Percentiles rank a stretch among this genome's conserved stretches.
phyloP scores from a whole-genome alignment of 1,140 invertebrate genomes.

The Plutomurus gul region DNA sequence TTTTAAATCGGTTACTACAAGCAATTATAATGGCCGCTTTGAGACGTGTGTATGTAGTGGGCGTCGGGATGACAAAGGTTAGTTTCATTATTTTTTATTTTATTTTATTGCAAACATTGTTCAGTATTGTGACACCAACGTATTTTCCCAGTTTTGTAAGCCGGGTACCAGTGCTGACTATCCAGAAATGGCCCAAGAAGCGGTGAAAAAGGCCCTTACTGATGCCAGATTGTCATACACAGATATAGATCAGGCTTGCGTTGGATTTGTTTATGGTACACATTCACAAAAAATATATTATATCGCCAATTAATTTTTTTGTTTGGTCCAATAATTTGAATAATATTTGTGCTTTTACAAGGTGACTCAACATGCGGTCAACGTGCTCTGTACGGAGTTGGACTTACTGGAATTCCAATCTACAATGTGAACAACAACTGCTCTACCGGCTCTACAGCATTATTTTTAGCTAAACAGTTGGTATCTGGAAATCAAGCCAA shows the following conservation, averaged over 20 bases:
- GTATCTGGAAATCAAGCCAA: slow-evolving; percentile 74
- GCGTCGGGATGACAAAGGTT: slow-evolving; percentile 96
- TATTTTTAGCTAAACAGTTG: slow-evolving; percentile 88
- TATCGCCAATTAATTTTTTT: neutral
- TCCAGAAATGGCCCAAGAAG: slow-evolving; percentile 91
- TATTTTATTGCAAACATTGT: neutral
- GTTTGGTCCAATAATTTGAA: neutral
- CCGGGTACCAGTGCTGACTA: slow-evolving; percentile 87
- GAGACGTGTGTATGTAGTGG: slow-evolving; percentile 82
- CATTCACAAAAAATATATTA: slow-evolving; percentile 17
- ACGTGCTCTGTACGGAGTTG: slow-evolving; percentile 89
- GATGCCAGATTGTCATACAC: slow-evolving; percentile 84
- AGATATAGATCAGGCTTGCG: slow-evolving; percentile 83
- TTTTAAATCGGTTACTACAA: neutral
- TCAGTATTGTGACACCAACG: neutral
- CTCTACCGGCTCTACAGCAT: slow-evolving; percentile 90
- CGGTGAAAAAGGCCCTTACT: slow-evolving; percentile 82
- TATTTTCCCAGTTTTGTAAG: slow-evolving; percentile 75
- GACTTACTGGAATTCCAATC: slow-evolving; percentile 95
- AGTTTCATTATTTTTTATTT: slow-evolving; percentile 57
- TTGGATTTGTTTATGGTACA: slow-evolving; percentile 91
- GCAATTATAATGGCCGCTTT: slow-evolving; percentile 49
- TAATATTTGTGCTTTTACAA: slow-evolving; percentile 57
- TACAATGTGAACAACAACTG: slow-evolving; percentile 99
- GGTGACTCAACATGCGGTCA: slow-evolving; percentile 96